phyloP scores from a whole-genome alignment of 2,888 invertebrate species.

The Agrochola lychnidis region DNA sequence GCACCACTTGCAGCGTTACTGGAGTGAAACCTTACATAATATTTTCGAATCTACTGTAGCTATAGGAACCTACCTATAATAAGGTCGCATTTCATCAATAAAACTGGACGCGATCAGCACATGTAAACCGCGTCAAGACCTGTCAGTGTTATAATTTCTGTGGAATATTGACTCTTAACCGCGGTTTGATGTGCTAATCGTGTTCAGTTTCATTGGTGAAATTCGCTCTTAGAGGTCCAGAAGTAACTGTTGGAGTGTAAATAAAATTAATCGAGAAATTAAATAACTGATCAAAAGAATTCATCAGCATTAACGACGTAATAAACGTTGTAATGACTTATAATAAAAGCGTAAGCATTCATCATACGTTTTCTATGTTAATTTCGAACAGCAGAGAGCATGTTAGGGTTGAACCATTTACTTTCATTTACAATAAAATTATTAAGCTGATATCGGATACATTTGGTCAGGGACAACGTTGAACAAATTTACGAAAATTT shows the following conservation, averaged over 20 bases:
- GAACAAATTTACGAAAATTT: neutral
- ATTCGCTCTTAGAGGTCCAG: neutral
- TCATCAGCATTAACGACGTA: conserved; percentile 12
- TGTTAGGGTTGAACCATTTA: conserved; percentile 14
- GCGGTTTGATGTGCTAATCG: neutral
- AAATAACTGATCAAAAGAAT: conserved; percentile 17
- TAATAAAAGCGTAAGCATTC: conserved; percentile 33
- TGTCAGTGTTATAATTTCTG: neutral
- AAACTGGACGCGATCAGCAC: neutral
- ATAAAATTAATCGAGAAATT: conserved; percentile 26
- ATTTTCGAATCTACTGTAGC: neutral
- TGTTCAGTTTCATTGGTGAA: neutral
- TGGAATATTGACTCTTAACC: too few relatives aligned
- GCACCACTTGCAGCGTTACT: conserved; percentile 72
- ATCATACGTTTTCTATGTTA: conserved; percentile 42
- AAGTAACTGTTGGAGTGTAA: conserved; percentile 6
- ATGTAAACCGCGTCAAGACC: neutral
- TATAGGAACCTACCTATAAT: too few relatives aligned
- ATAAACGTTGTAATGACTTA: conserved; percentile 39
- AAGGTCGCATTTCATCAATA: neutral
- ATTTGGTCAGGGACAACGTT: too few relatives aligned
- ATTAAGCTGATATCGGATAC: neutral
- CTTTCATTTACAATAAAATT: neutral
- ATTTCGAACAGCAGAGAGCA: conserved; percentile 13
- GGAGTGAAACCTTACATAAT: conserved; percentile 59